These are phyloP conservation scores for Rhinopomastus cyanomelas DNA, from an alignment of 2,113 vertebrate species.

Conservation along the genomic window DNA sequence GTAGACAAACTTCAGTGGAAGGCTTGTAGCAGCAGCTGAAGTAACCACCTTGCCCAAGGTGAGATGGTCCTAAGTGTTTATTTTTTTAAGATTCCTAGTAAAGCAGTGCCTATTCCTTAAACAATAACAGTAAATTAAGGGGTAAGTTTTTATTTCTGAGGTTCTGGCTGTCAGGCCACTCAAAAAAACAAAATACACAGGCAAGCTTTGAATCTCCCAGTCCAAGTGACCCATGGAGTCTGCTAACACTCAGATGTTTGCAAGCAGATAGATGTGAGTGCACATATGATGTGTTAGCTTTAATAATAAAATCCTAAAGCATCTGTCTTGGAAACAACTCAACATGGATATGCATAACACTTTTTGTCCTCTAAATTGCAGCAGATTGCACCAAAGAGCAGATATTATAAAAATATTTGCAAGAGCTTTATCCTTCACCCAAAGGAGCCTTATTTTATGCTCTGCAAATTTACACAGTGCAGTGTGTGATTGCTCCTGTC, in stretches of 20 bases:
- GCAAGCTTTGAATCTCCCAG: background rate
- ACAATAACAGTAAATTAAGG: background rate
- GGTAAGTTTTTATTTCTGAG: background rate
- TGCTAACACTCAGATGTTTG: background rate
- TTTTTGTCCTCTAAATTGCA: conserved; percentile 51
- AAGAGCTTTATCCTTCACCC: background rate
- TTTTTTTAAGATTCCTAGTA: conserved; percentile 1
- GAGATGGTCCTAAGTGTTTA: conserved; percentile 21
- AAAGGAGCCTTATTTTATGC: background rate
- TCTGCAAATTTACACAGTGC: background rate
- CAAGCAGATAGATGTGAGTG: background rate
- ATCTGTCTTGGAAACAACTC: background rate
- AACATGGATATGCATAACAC: background rate
- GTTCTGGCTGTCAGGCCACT: background rate
- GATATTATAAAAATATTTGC: background rate
- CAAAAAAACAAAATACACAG: background rate
- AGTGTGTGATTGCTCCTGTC: background rate
- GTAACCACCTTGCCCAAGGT: conserved; percentile 69
- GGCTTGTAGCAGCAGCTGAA: conserved; percentile 59
- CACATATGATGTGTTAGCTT: background rate
- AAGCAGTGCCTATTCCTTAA: conserved; percentile 14
- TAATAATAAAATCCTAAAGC: background rate
- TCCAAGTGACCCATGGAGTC: background rate
- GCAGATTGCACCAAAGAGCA: conserved; percentile 47
- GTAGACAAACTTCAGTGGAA: conserved; percentile 61